These are phyloP conservation scores for Cephus rjabovi DNA, from an alignment of 2,888 invertebrate genomes.

Conservation along the genomic window DNA sequence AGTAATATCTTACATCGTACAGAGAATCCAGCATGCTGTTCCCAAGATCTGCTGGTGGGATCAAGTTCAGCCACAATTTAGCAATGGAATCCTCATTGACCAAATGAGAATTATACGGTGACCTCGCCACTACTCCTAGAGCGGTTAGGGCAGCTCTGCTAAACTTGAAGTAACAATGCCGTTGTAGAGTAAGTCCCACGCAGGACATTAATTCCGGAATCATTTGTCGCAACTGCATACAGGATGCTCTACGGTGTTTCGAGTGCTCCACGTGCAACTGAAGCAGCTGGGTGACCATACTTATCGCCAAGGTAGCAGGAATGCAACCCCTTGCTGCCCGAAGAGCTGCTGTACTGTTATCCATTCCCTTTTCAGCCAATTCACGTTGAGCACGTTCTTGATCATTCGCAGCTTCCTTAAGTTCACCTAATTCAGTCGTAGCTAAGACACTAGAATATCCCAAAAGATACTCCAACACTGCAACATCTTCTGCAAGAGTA, in stretches of 20 bases:
- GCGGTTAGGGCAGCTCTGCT: conserved; percentile 55
- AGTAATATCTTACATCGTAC: conserved; percentile 48
- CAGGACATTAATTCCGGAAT: conserved; percentile 57
- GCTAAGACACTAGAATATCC: conserved; percentile 55
- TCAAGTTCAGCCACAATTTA: conserved; percentile 57
- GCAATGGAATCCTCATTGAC: conserved; percentile 51
- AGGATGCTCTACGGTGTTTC: conserved; percentile 36
- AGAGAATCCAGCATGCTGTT: conserved; percentile 57
- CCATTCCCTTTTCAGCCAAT: conserved; percentile 24
- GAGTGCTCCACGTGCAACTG: conserved; percentile 36
- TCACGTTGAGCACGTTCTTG: conserved; percentile 30
- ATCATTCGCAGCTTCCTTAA: conserved; percentile 44
- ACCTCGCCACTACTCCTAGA: conserved; percentile 54
- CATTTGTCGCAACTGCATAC: conserved; percentile 54
- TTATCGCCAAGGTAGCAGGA: conserved; percentile 57
- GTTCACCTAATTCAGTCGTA: conserved; percentile 54
- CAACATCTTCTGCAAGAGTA: conserved; percentile 47
- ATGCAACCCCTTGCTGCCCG: conserved; percentile 47
- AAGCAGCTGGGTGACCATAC: conserved; percentile 55
- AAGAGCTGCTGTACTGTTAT: conserved; percentile 35
- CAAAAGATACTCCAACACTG: conserved; percentile 54
- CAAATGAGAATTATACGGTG: conserved; percentile 39
- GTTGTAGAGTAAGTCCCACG: conserved; percentile 53
- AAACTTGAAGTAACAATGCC: conserved; percentile 53
- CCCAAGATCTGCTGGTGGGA: conserved; percentile 55